Base-by-base conservation (phyloP, 2,888 invertebrate genomes). In the Antheraea yamamai region DNA sequence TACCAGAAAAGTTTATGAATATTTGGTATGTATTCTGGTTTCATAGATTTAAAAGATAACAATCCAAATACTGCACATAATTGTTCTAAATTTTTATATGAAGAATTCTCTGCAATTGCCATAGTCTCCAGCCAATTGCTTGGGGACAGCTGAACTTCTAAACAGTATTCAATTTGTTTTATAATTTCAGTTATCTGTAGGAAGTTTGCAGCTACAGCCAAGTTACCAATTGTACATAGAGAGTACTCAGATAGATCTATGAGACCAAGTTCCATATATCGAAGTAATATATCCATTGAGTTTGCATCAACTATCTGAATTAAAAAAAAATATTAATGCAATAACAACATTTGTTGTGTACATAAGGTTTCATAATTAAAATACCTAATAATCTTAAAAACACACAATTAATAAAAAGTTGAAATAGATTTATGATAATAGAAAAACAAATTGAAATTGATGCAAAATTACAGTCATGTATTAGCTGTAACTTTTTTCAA, bases 161-260 rank as follows among this genome's bases (percentile, higher is more conserved):
- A 82, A 39, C 85, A 87, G 76, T 89, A 88, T 78, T 92, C 87
- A 75, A 95, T 91, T 81, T 93, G 92, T 81, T 90, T 93, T 1
- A 86, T 85, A 0, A 95, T 85, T 81, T 94, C 92, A 12, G 87
- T 88, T 14, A 94, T 88, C 84, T 94, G 95, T 52, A 95, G 82
- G 73, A 91, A 94, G 80, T 88, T 91, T 0, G 93, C 92, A 75
- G 92, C 89, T 55, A 86, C 73, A 1, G 91, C 89, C 70, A 95
- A 78, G n/a, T 90, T 88, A 12, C 85, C 85, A 61, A 94, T 82
- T 10, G 81, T 84, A 10, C 80, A 74, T 14, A 91, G 76, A 12
- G 89, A 78, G 77, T 88, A 84, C 51, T 91, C 91, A 58, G 87
- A 83, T 18, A 95, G 82, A 79, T 93, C 91, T 78, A 94, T 89